These are phyloP conservation scores for Melanotaenia boesemani DNA, from an alignment of 2,797 vertebrate species.

Conservation along the genomic window DNA sequence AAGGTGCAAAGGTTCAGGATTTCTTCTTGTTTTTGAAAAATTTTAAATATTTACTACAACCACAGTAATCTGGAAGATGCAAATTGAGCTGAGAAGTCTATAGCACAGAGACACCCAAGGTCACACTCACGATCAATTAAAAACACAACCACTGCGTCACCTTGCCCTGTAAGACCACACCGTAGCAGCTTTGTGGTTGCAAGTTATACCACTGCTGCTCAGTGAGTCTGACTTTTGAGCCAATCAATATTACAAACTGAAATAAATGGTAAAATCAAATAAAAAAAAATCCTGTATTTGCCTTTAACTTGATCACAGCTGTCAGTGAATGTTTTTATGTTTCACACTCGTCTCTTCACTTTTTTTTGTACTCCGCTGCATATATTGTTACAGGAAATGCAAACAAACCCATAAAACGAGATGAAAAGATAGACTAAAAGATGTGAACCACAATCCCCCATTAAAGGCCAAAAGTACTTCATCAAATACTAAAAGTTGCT, in stretches of 20 bases:
- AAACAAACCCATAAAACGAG: background rate
- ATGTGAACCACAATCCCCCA: background rate
- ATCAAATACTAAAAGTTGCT: background rate
- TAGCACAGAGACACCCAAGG: too few relatives aligned
- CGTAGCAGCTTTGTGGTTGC: too few relatives aligned
- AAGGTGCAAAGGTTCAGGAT: background rate
- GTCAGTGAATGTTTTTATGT: background rate
- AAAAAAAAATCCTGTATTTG: background rate
- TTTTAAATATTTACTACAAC: background rate
- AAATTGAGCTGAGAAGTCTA: background rate
- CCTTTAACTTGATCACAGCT: background rate
- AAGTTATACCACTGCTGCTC: too few relatives aligned
- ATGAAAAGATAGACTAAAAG: background rate
- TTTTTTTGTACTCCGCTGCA: background rate
- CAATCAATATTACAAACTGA: background rate
- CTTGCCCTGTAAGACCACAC: too few relatives aligned
- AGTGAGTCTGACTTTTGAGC: background rate
- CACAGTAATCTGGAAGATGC: background rate
- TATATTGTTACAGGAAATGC: too few relatives aligned
- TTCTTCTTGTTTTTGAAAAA: background rate
- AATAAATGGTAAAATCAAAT: background rate
- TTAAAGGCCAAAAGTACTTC: background rate
- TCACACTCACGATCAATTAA: too few relatives aligned
- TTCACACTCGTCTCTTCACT: background rate
- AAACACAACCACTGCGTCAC: too few relatives aligned